Base-by-base conservation (phyloP, 1,140 invertebrate species). In the Oreohelix idahoensis region DNA sequence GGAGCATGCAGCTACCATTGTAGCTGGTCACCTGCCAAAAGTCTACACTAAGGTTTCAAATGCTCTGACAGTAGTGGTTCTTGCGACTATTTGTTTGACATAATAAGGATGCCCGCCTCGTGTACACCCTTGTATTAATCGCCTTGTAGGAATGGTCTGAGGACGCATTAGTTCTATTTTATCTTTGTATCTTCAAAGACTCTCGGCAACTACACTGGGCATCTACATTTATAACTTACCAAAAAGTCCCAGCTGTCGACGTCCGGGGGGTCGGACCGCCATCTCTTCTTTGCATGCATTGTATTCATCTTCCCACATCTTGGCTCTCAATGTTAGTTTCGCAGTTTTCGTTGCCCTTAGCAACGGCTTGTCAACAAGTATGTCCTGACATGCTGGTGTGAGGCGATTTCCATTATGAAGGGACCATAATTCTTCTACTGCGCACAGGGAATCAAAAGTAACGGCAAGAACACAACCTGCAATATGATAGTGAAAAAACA, bases 291-390 rank as follows among this genome's bases (percentile, higher is more conserved):
- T 83, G 76, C 88, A 89, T 20, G 81, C 78, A 13, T 66, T 85
- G 71, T 86, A 86, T 63, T 90, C 88, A 53, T 89, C 88, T 39
- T 84, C 84, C 87, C 88, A 87, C 78, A 89, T 63, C 63, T 84
- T 86, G 23, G 85, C 85, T 51, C 85, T 83, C 20, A 90, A 39
- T 11, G 85, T 84, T n/a, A 90, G 76, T 29, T 85, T 85, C 1
- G 39, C 80, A 15, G 86, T 83, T 32, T 79, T 69, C 5, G 85
- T 35, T 10, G 85, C 78, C 49, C 87, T 85, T n/a, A 88, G 80
- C 36, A 87, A 10, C 1, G 79, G 35, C 17, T 81, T 69, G 77
- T 83, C 87, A 4, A 88, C 85, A 17, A 90, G 66, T 15, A 89
- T 49, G 4, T 88, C 84, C 70, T 90, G 88, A 42, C 45, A 73